A percentile compares a stretch with the other conserved stretches of the same genome.
Conservation (phyloP, 2,888 invertebrate genomes). For the Syrista parreyssii region DNA sequence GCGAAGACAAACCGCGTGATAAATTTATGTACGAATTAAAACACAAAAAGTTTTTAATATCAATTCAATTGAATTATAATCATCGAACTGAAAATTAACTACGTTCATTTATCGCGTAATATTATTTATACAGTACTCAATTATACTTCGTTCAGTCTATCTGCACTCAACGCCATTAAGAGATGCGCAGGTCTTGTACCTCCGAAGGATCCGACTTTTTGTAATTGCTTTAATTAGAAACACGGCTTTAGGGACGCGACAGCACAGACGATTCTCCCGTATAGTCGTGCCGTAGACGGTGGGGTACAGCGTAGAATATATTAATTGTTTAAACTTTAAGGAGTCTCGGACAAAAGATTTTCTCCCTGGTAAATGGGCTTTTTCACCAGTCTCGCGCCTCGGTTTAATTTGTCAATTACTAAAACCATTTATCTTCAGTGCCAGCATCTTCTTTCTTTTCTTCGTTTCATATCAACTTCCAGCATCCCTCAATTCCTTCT, state of each 20-base stretch:
- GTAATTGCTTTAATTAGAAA: slow-evolving; percentile 47
- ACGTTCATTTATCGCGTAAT: neutral
- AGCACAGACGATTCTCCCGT: neutral
- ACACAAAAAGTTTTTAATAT: neutral
- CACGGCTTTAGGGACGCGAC: slow-evolving; percentile 9
- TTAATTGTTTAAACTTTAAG: neutral
- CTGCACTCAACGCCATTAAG: neutral
- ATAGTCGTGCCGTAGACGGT: neutral
- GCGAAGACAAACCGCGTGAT: neutral
- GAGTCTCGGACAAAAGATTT: neutral
- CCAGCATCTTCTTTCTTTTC: slow-evolving; percentile 31
- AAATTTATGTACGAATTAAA: neutral
- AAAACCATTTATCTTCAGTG: slow-evolving; percentile 36
- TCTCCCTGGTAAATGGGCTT: neutral
- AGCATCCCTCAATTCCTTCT: slow-evolving; percentile 13
- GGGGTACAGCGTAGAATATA: neutral
- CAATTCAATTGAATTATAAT: neutral
- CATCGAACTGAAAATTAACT: neutral
- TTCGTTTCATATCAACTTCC: slow-evolving; percentile 21
- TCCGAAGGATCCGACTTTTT: slow-evolving; percentile 19
- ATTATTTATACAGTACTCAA: slow-evolving; percentile 23
- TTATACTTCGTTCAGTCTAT: slow-evolving; percentile 35
- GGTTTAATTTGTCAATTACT: slow-evolving; percentile 40
- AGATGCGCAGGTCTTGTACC: slow-evolving; percentile 20
- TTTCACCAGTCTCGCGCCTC: slow-evolving; percentile 1